These are phyloP conservation scores for Cataglyphis cursor DNA, from an alignment of 2,888 invertebrate genomes.

Conservation along the genomic window DNA sequence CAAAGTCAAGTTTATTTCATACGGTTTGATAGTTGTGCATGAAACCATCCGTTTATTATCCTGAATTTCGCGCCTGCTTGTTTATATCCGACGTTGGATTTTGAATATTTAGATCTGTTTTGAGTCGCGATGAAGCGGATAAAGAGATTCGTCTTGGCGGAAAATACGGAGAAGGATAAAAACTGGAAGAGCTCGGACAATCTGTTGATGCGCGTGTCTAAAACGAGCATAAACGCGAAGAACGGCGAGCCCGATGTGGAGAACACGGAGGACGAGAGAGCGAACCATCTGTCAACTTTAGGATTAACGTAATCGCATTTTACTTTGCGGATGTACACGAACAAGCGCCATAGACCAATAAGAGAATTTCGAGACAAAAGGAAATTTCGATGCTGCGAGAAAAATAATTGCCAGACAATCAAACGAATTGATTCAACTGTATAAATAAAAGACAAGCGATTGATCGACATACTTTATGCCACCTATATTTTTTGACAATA, in stretches of 20 bases:
- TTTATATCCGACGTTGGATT: not conserved
- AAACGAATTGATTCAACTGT: not conserved
- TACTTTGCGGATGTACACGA: conserved; percentile 18
- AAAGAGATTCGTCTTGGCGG: conserved; percentile 86
- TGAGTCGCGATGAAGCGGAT: conserved; percentile 80
- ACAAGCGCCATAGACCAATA: not conserved
- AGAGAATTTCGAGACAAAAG: not conserved
- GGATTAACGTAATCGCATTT: conserved; percentile 74
- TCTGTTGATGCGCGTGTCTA: conserved; percentile 74
- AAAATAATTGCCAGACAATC: not conserved
- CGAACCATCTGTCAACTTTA: conserved; percentile 12
- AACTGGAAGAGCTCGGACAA: conserved; percentile 85
- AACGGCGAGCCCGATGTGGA: conserved; percentile 63
- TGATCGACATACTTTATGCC: not conserved
- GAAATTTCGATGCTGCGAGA: not conserved
- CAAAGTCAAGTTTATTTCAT: not conserved
- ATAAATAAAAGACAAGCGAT: not conserved
- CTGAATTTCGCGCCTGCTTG: not conserved
- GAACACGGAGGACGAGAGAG: not conserved
- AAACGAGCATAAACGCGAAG: conserved; percentile 72
- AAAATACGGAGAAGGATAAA: conserved; percentile 82
- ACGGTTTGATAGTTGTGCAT: not conserved
- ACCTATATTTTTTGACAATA: not conserved
- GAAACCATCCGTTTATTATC: not conserved
- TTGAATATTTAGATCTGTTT: not conserved